Conservation (phyloP, 2,113 vertebrate genomes). For the Paracanthobrama guichenoti region DNA sequence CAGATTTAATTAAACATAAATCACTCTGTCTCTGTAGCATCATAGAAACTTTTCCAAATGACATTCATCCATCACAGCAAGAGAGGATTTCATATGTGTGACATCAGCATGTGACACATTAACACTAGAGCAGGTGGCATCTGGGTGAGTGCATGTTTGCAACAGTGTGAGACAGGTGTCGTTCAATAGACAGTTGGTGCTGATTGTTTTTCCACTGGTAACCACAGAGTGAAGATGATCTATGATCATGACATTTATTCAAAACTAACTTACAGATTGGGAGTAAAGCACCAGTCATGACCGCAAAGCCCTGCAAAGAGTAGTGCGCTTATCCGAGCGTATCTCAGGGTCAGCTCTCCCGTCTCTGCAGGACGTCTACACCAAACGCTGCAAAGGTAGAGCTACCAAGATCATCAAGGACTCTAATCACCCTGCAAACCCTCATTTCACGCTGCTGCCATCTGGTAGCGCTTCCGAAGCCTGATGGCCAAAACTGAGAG, state of each 20-base stretch:
- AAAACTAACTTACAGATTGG: not conserved
- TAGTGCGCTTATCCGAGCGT: too few relatives aligned
- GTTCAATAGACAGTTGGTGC: not conserved
- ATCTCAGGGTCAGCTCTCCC: too few relatives aligned
- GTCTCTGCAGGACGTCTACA: too few relatives aligned
- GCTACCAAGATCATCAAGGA: too few relatives aligned
- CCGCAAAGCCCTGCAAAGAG: too few relatives aligned
- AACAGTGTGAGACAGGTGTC: slow-evolving; percentile 17
- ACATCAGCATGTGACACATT: slow-evolving; percentile 30
- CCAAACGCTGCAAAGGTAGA: too few relatives aligned
- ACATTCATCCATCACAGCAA: slow-evolving; percentile 35
- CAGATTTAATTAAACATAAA: not conserved
- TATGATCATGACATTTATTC: slow-evolving; percentile 3
- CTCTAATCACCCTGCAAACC: too few relatives aligned
- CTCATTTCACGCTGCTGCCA: too few relatives aligned
- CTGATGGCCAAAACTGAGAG: too few relatives aligned
- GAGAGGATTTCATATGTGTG: slow-evolving; percentile 14
- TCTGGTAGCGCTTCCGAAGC: too few relatives aligned
- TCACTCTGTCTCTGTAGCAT: not conserved
- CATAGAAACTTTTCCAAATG: not conserved
- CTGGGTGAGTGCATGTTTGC: slow-evolving; percentile 2
- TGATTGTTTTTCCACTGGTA: not conserved
- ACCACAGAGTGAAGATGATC: not conserved
- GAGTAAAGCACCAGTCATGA: too few relatives aligned
- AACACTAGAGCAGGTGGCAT: slow-evolving; percentile 40